Percentiles rank a stretch among this genome's conserved stretches.
phyloP scores from a whole-genome alignment of 2,113 vertebrate genomes.

The Columbina picui region DNA sequence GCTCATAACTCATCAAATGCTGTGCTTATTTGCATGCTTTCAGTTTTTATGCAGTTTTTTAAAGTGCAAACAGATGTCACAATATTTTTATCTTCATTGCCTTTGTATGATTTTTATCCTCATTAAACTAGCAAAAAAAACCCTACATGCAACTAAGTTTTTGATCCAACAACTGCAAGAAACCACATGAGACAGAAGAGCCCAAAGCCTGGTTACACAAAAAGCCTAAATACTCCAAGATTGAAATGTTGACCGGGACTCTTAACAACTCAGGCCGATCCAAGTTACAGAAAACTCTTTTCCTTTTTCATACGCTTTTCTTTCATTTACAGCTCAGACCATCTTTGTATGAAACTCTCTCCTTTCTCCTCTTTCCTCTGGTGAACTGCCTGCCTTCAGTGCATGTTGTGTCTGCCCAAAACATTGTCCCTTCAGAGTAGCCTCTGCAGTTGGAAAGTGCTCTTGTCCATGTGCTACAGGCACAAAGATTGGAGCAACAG shows the following conservation, averaged over 20 bases:
- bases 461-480: neutral
- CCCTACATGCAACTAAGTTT: neutral
- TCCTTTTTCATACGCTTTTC: neutral
- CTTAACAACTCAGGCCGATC: neutral
- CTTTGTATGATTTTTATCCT: neutral
- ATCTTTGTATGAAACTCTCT: neutral
- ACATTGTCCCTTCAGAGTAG: neutral
- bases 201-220: neutral
- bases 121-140: neutral
- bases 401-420: neutral
- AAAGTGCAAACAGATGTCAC: constrained; percentile 46
- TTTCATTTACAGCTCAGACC: neutral
- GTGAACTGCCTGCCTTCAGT: neutral
- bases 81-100: constrained; percentile 14
- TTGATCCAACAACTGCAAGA: neutral
- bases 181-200: neutral
- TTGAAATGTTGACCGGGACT: neutral
- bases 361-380: neutral
- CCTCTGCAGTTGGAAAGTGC: neutral
- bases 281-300: neutral
- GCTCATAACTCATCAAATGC: neutral
- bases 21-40: neutral
- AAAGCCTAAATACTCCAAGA: neutral
- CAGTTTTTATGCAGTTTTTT: constrained; percentile 7
- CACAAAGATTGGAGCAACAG: neutral